Base-by-base conservation (phyloP, 2,888 invertebrate genomes). In the Heliconius ismenius region DNA sequence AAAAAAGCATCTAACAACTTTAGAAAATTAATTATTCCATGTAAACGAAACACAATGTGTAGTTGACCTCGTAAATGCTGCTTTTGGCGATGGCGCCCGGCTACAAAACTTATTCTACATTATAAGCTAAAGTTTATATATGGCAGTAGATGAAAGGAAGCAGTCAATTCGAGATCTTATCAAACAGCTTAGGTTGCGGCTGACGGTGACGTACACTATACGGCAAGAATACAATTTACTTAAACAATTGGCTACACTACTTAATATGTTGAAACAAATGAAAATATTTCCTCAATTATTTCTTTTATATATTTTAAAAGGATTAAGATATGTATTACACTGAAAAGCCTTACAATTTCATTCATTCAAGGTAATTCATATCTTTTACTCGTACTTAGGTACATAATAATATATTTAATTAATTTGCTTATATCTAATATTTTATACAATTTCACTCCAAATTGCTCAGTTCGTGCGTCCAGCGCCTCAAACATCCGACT, bases 141-240 rank as follows among this genome's bases (percentile, higher is more conserved):
- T 91, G 91, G 90, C 91, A 91, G 91, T 91, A 87, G 90, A 89
- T 89, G 89, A 90, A 87, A 90, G 89, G 90, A 88, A 90, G 90
- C 90, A 86, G 81, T 88, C 87, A 87, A 91, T 88, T 87, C 86
- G 87, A 89, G 89, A 88, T 88, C 86, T 81, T 80, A 90, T 90
- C 90, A 91, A 92, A 90, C 92, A 92, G 91, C 91, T 90, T 87
- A 83, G 69, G 73, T 32, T 62, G 28, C 43, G 54, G 69, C 49
- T 70, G 43, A 76, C 32, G 18, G 49, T 62, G 32, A 76, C 49
- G 65, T 54, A 72, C n/a, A 62, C 62, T 58, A 58, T 69, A 63
- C 26, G 84, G 83, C 84, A 85, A 84, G 83, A 83, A 81, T 83
- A 80, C 72, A 80, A 74, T 73, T 73, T 70, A 68, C 73, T 77